Evolutionary conservation across 2,113 vertebrate genomes (phyloP).

Genomic region (Scalopus aquaticus): DNA sequence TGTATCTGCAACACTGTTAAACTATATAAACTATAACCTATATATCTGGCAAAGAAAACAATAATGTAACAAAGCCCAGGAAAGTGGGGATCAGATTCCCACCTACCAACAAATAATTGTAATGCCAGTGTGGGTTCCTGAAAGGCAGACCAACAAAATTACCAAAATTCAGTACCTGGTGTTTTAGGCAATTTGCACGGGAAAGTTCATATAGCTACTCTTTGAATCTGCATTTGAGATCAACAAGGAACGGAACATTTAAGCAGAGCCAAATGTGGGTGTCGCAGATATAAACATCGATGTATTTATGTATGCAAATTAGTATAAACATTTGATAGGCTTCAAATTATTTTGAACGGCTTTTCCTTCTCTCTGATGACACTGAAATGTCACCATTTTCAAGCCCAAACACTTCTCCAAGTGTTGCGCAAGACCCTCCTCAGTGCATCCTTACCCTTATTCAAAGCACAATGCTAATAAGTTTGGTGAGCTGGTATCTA

Average conservation of each 20-base stretch:
- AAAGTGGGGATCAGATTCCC: not conserved
- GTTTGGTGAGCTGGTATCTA: not conserved
- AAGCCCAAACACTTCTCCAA: not conserved
- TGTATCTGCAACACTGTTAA: not conserved
- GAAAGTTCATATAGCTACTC: not conserved
- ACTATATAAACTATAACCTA: conserved; percentile 16
- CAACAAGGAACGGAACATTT: conserved; percentile 47
- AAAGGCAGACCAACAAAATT: not conserved
- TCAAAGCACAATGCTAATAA: not conserved
- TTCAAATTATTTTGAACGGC: conserved; percentile 56
- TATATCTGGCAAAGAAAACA: not conserved
- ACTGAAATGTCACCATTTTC: conserved; percentile 44
- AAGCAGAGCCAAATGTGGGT: conserved; percentile 40
- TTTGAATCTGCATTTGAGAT: conserved; percentile 50
- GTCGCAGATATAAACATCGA: conserved; percentile 53
- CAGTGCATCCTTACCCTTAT: not conserved
- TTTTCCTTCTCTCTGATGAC: conserved; percentile 65
- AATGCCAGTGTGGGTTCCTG: not conserved
- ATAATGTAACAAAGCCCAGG: not conserved
- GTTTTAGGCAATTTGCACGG: conserved; percentile 30
- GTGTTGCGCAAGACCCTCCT: not conserved
- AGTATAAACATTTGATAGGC: conserved; percentile 58
- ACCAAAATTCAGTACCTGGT: not conserved
- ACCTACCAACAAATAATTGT: conserved; percentile 10
- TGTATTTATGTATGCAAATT: conserved; percentile 64